These are phyloP conservation scores for Ceryle rudis DNA, from an alignment of 2,797 vertebrate genomes.

Conservation along the genomic window DNA sequence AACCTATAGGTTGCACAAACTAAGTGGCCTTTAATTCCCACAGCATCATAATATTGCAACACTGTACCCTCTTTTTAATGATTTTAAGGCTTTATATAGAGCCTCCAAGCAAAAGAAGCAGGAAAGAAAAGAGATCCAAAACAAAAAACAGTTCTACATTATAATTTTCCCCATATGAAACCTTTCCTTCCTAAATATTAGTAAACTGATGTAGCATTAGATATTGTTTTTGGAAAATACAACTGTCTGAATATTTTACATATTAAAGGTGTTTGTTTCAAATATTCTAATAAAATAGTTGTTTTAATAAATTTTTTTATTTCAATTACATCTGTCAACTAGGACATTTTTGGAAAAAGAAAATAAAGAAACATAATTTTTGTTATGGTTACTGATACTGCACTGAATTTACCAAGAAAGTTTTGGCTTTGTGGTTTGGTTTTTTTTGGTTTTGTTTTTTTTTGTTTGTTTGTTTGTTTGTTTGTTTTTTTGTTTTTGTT, in stretches of 20 bases:
- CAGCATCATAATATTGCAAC: not conserved
- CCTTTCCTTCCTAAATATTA: not conserved
- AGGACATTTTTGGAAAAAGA: not conserved
- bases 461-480: too few relatives aligned
- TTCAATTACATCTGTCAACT: not conserved
- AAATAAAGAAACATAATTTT: not conserved
- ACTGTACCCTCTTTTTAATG: not conserved
- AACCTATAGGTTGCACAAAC: not conserved
- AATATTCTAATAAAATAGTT: not conserved
- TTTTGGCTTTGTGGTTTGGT: not conserved
- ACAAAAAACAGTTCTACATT: not conserved
- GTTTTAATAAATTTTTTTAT: not conserved
- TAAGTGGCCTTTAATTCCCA: not conserved
- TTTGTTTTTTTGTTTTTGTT: too few relatives aligned
- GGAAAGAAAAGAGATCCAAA: not conserved
- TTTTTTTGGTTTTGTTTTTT: too few relatives aligned
- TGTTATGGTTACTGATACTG: fast-evolving
- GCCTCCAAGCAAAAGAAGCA: not conserved
- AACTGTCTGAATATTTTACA: not conserved
- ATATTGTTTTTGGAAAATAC: not conserved
- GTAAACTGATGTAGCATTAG: not conserved
- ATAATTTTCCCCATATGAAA: not conserved
- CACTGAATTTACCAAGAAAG: not conserved
- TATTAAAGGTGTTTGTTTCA: not conserved
- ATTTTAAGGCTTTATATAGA: not conserved